Evolutionary conservation across 1,140 invertebrate genomes (phyloP), one percentile per base, ranked within the genome.

Genomic region (Penaeus japonicus): DNA sequence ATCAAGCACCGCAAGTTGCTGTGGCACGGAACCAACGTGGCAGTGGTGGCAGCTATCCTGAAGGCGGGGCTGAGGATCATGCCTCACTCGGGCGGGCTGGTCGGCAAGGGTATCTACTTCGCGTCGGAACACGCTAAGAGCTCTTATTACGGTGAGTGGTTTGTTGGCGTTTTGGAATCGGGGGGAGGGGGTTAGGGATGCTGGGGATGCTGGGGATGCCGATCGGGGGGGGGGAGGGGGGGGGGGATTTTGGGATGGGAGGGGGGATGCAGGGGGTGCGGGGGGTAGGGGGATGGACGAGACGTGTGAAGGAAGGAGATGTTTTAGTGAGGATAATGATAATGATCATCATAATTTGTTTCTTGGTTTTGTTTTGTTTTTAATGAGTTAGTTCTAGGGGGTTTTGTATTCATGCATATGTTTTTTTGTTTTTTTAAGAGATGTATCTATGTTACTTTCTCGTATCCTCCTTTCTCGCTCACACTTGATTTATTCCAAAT

Each of bases 11-110:
- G 93, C 12, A 93, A 93, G 88, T 90, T 94, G 32, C 89, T 94
- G 27, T 94, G 93, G 93, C 93, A 94, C 90, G 93, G 93, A 22
- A 94, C 93, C 22, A 93, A 92, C 91, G 92, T 94, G n/a, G 93
- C 93, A 35, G 93, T 94, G 4, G 93, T 94, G 39, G 93, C 92
- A 10, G 93, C 93, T 85, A 94, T 94, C 79, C 91, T 94, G 82
- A 93, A 93, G 82, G 92, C 92, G 83, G 93, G 93, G 15, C 91
- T 94, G 5, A 91, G 93, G 35, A 94, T 94, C 79, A 93, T 93
- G 93, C 93, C 93, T 12, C 93, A 94, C 91, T 93, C 93, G 91
- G 93, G 93, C 10, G 93, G 93, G 0, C 82, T 93, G 20, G 93
- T 94, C 7, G 93, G 93, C 10, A 91, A 90, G 59, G 93, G 93